Percentiles rank a stretch among this genome's conserved stretches.
Conservation (phyloP, 2,888 invertebrate species). For the Cheilosia pagana region DNA sequence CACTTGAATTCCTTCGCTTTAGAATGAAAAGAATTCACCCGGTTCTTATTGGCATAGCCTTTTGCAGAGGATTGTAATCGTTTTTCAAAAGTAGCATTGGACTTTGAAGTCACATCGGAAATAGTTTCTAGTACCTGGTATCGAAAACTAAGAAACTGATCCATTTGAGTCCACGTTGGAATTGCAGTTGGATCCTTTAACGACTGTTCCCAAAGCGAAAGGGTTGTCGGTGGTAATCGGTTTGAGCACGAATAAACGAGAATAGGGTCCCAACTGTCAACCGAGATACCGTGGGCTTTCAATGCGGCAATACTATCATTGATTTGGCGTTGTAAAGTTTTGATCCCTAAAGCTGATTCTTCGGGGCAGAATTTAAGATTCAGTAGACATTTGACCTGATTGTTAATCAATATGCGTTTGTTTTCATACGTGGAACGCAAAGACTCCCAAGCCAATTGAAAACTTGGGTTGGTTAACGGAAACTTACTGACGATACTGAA, state of each 20-base stretch:
- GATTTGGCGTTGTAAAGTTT: neutral
- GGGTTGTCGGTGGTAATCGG: neutral
- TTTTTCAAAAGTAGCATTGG: neutral
- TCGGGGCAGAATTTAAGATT: neutral
- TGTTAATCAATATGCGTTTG: neutral
- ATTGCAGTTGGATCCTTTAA: neutral
- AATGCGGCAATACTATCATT: neutral
- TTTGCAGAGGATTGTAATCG: too few species aligned
- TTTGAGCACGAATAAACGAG: constrained; percentile 1
- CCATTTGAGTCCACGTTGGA: neutral
- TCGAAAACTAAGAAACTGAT: neutral
- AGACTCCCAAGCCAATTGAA: neutral
- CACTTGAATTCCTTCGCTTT: neutral
- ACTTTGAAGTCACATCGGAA: neutral
- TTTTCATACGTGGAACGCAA: neutral
- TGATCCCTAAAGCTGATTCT: neutral
- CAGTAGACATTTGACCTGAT: neutral
- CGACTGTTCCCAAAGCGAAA: constrained; percentile 7
- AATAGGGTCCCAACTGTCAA: constrained; percentile 2
- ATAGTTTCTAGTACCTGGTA: constrained; percentile 1
- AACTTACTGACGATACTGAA: neutral
- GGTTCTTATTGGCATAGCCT: neutral
- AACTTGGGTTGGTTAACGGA: neutral
- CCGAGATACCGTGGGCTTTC: neutral
- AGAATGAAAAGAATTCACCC: neutral